Base-by-base conservation (phyloP, 2,113 vertebrate species). In the Meriones unguiculatus region DNA sequence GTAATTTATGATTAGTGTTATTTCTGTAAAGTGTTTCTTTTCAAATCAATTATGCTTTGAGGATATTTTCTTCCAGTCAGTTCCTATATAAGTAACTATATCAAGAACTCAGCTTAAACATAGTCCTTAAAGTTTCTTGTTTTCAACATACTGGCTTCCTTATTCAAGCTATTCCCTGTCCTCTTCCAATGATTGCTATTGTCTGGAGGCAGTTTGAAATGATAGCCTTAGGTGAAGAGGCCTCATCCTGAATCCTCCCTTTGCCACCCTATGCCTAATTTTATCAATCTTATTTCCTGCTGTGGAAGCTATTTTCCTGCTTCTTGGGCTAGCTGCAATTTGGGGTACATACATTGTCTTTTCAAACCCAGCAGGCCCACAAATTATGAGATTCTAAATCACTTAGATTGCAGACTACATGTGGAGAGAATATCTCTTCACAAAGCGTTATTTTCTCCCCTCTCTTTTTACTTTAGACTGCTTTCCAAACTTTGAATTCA, bases 301-400 rank as follows among this genome's bases (percentile, higher is more conserved):
- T 35, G 81, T 73, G 69, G 6, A 28, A 97, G 72, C 57, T 95
- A 75, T 95, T 97, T 96, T 70, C 35, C 13, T 75, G 76, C 77
- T 82, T 96, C 90, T 95, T 70, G 70, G 50, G 64, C 81, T 95
- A 82, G 90, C 75, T 96, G 70, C 87, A 97, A 95, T 97, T 98
- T 95, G 81, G 89, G 72, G 73, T 87, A 78, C 50, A 91, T 24
- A 95, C 22, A 78, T 87, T 92, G 91, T 95, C 89, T 97, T 97
- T 97, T 96, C 86, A 96, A 95, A 89, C 85, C 15, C 97, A 97
- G 96, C 96, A 97, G 76, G 77, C 18, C 81, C 18, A 86, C 94
- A 96, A 73, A 97, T 97, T 97, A 95, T 70, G 41, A 91, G 59
- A 93, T 73, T 94, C 72, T 96, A 91, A 97, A 96, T 98, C 96